Conservation (phyloP, 2,888 invertebrate species). For the Athalia cordata region DNA sequence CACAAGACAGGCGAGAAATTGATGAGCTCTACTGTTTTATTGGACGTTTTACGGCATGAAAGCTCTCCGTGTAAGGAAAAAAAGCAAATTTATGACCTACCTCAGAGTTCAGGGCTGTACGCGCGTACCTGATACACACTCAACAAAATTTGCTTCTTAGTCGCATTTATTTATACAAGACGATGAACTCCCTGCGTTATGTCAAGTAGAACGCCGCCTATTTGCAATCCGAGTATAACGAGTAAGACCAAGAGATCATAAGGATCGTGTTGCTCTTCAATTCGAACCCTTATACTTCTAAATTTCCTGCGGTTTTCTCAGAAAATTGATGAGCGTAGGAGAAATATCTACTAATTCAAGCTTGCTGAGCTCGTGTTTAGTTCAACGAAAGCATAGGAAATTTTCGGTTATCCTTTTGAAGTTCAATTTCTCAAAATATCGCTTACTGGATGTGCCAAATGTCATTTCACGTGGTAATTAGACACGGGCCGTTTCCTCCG, state of each 20-base stretch:
- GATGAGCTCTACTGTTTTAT: slow-evolving; percentile 5
- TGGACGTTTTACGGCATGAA: slow-evolving; percentile 22
- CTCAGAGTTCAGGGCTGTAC: background rate
- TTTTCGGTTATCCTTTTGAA: background rate
- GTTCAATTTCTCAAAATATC: background rate
- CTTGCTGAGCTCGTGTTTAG: background rate
- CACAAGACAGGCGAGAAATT: background rate
- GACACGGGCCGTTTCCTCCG: slow-evolving; percentile 7
- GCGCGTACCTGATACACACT: background rate
- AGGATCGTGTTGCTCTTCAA: too few species aligned
- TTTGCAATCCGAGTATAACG: background rate
- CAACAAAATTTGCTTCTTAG: background rate
- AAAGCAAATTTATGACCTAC: background rate
- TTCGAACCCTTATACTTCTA: background rate
- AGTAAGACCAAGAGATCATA: too few species aligned
- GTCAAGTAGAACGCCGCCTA: background rate
- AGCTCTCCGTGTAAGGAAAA: background rate
- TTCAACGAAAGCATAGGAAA: background rate
- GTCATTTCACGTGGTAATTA: slow-evolving; percentile 24
- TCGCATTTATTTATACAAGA: background rate
- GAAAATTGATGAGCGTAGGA: background rate
- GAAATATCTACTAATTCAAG: background rate
- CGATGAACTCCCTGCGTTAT: background rate
- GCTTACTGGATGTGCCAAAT: background rate
- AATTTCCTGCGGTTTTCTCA: background rate